Percentiles rank a stretch among this genome's conserved stretches.
These are phyloP conservation scores for Varecia variegata DNA, from an alignment of 2,797 vertebrate species.

Conservation along the genomic window DNA sequence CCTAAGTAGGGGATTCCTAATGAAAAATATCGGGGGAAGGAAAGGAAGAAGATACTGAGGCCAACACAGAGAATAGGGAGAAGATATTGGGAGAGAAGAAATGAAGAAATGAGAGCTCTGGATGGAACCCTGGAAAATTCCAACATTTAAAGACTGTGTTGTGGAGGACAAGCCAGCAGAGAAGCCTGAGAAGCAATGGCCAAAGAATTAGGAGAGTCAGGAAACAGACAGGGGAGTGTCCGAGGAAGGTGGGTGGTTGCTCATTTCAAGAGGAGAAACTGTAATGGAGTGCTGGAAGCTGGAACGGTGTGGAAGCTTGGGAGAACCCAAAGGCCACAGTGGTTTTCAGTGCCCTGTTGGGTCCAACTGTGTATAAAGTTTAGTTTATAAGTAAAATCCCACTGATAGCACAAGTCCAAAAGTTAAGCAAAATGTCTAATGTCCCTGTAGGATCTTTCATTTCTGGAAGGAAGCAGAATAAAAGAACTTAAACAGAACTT, in stretches of 20 bases:
- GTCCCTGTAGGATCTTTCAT: neutral
- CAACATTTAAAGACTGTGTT: neutral
- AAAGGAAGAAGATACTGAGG: no score
- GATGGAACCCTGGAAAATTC: neutral
- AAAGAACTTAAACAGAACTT: neutral
- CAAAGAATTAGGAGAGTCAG: neutral
- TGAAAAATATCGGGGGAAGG: no score
- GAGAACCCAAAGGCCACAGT: neutral
- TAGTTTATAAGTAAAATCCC: slow-evolving; percentile 20
- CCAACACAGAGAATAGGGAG: no score
- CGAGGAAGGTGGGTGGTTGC: neutral
- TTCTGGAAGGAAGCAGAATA: neutral
- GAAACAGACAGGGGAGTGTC: neutral
- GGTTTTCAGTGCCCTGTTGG: neutral
- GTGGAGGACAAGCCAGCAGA: neutral
- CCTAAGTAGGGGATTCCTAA: no score
- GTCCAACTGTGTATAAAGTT: neutral
- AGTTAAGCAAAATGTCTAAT: neutral
- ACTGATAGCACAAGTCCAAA: neutral
- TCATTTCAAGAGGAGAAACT: neutral
- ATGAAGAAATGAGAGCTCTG: neutral
- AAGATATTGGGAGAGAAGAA: neutral
- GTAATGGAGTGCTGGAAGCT: neutral
- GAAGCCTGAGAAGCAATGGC: neutral
- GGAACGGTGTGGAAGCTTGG: neutral